These are phyloP conservation scores for Bellardia pandia DNA, from an alignment of 2,888 invertebrate genomes.

Conservation along the genomic window DNA sequence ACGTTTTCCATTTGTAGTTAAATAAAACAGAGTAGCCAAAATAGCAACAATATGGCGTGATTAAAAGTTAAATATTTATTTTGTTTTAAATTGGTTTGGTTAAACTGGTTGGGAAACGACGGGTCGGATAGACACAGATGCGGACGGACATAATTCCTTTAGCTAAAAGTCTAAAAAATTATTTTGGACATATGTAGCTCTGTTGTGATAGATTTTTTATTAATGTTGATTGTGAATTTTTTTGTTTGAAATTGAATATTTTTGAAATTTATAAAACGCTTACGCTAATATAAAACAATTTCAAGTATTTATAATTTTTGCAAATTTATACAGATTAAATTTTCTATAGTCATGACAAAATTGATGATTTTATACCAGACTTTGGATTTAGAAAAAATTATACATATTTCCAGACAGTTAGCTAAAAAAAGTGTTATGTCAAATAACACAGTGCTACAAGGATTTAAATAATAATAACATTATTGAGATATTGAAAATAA, in stretches of 20 bases:
- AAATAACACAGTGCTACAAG: neutral
- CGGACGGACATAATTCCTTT: constrained; percentile 20
- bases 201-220: neutral
- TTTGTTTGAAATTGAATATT: constrained; percentile 6
- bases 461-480: neutral
- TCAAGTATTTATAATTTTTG: constrained; percentile 28
- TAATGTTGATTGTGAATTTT: neutral
- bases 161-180: neutral
- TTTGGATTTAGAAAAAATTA: constrained; percentile 1
- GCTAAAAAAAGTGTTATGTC: neutral
- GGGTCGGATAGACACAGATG: too few relatives aligned
- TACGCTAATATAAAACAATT: neutral
- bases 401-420: neutral
- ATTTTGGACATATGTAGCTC: neutral
- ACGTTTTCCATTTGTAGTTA: neutral
- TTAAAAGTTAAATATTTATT: constrained; percentile 14
- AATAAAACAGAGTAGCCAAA: neutral
- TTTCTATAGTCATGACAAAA: neutral
- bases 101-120: constrained; percentile 14
- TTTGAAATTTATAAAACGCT: neutral
- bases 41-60: constrained; percentile 9
- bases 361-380: neutral
- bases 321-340: constrained; percentile 27
- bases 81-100: neutral
- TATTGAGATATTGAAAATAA: neutral